These are phyloP conservation scores for Poecile montanus DNA, from an alignment of 2,797 vertebrate genomes.

Conservation along the genomic window DNA sequence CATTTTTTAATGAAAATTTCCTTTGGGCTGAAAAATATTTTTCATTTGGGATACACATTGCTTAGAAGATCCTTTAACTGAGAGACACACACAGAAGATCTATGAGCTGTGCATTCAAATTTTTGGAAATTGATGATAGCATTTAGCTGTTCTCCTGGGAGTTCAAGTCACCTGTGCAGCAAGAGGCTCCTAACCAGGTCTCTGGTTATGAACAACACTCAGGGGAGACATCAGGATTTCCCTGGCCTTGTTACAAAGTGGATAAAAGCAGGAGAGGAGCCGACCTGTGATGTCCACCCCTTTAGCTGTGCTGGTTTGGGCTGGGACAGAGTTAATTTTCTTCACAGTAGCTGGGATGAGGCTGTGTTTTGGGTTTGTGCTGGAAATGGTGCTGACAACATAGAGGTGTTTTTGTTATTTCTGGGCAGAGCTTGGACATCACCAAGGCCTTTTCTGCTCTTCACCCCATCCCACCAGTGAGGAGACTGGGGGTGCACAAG, in stretches of 20 bases:
- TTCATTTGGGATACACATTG: background rate
- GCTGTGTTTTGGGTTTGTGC: background rate
- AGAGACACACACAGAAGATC: background rate
- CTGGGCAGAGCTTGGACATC: background rate
- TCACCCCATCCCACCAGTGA: background rate
- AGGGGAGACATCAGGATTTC: background rate
- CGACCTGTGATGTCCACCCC: background rate
- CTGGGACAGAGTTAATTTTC: background rate
- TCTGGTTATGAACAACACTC: background rate
- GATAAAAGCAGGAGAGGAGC: background rate
- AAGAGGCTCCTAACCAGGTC: background rate
- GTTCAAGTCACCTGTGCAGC: background rate
- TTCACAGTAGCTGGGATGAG: background rate
- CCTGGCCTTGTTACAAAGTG: background rate
- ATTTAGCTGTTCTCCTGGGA: background rate
- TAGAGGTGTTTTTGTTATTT: fast-evolving
- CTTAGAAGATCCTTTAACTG: background rate
- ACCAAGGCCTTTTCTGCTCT: background rate
- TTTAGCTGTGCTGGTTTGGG: background rate
- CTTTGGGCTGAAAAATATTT: background rate
- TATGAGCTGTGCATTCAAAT: background rate
- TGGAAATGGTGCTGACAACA: background rate
- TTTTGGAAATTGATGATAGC: background rate
- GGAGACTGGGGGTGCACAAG: background rate
- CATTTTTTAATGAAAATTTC: background rate